Evolutionary conservation across 2,888 invertebrate genomes (phyloP).

Genomic region (Catonia carolina): DNA sequence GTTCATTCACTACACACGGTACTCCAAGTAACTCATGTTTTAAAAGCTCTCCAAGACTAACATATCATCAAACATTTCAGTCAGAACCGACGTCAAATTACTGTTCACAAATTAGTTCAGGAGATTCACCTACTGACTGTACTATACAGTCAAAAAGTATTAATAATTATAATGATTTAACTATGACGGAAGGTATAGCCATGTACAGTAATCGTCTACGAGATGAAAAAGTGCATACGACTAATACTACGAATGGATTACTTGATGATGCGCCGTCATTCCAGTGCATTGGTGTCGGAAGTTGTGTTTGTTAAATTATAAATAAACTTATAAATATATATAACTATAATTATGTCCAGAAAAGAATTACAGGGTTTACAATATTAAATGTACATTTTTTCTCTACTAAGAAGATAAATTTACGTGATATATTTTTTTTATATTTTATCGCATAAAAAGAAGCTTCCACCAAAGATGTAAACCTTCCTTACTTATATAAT

Average conservation of each 20-base stretch:
- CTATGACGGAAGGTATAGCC: neutral
- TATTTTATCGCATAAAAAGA: too few relatives aligned
- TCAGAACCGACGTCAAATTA: constrained; percentile 1
- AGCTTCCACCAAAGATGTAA: too few relatives aligned
- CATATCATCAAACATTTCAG: constrained; percentile 11
- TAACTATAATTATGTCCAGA: too few relatives aligned
- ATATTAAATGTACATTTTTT: too few relatives aligned
- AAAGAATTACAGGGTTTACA: too few relatives aligned
- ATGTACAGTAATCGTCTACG: neutral
- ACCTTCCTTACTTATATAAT: too few relatives aligned
- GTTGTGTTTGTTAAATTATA: constrained; percentile 34
- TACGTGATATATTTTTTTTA: too few relatives aligned
- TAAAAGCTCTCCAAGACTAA: constrained; percentile 5
- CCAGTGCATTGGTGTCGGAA: constrained; percentile 32
- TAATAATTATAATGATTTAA: neutral
- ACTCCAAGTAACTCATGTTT: neutral
- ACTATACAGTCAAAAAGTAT: constrained; percentile 6
- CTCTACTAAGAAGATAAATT: too few relatives aligned
- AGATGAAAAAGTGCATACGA: neutral
- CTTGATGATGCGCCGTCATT: constrained; percentile 22
- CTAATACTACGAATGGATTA: neutral
- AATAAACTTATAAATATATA: too few relatives aligned
- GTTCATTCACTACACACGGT: constrained; percentile 4
- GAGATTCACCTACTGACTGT: neutral
- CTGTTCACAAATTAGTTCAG: neutral